These are phyloP conservation scores for Lymantria monacha DNA, from an alignment of 2,888 invertebrate genomes.

Conservation along the genomic window DNA sequence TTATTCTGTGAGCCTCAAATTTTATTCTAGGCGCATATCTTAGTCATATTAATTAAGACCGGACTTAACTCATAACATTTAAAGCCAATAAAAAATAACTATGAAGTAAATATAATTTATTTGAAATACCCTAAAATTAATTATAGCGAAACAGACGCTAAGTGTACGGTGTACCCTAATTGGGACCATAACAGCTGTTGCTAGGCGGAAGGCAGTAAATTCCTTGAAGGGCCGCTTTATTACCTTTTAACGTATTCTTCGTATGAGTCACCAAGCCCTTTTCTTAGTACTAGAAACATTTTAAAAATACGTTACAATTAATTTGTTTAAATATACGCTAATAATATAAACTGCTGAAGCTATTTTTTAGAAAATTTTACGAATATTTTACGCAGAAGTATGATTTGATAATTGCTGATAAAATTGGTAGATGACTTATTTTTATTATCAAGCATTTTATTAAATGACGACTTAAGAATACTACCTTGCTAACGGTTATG, in stretches of 20 bases:
- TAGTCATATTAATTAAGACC: no score
- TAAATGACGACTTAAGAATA: no score
- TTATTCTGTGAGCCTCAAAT: no score
- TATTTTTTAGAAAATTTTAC: slow-evolving; percentile 10
- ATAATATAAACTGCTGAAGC: slow-evolving; percentile 5
- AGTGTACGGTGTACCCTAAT: slow-evolving; percentile 12
- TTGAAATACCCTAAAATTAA: no score
- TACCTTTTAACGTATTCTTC: slow-evolving; percentile 5
- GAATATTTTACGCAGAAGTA: slow-evolving; percentile 1
- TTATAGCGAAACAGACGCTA: background rate
- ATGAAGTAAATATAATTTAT: no score
- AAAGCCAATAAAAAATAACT: no score
- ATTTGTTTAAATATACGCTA: slow-evolving; percentile 1
- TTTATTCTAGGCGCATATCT: no score
- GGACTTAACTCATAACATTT: no score
- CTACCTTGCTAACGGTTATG: no score
- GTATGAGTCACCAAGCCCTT: slow-evolving; percentile 19
- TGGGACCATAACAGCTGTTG: slow-evolving; percentile 14
- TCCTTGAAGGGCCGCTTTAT: slow-evolving; percentile 19
- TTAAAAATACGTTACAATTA: background rate
- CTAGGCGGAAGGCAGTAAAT: slow-evolving; percentile 21
- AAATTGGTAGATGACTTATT: background rate
- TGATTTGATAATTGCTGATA: background rate
- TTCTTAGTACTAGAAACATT: slow-evolving; percentile 4
- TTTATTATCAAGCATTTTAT: no score